Evolutionary conservation across 2,797 vertebrate species (phyloP).

Genomic region (Poecilia picta): DNA sequence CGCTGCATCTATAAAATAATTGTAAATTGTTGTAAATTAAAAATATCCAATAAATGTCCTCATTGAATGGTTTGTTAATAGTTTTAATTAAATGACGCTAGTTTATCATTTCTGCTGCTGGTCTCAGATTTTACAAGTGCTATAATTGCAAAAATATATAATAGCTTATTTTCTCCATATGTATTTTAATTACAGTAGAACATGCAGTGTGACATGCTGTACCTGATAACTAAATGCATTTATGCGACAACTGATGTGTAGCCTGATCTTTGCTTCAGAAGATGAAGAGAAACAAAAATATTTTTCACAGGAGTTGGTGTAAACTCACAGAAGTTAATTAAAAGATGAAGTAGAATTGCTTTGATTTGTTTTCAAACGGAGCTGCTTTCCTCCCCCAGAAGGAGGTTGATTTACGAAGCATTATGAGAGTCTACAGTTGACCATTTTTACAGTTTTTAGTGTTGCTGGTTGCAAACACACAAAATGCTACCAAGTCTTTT

Average conservation of each 20-base stretch:
- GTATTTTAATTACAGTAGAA: not conserved
- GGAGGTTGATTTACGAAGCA: not conserved
- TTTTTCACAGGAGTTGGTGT: not conserved
- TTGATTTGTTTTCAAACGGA: not conserved
- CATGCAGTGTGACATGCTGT: not conserved
- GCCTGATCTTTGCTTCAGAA: not conserved
- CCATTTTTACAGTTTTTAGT: not conserved
- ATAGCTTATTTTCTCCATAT: not conserved
- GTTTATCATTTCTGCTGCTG: not conserved
- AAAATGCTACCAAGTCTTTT: not conserved
- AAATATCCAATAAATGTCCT: not conserved
- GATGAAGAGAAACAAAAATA: not conserved
- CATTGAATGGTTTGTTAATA: not conserved
- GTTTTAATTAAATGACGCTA: not conserved
- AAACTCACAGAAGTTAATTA: not conserved
- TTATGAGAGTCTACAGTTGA: not conserved
- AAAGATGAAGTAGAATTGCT: not conserved
- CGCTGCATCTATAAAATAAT: not conserved
- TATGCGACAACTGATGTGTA: not conserved
- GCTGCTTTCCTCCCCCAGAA: not conserved
- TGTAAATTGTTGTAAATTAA: not conserved
- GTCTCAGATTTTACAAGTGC: not conserved
- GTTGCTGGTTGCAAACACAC: not conserved
- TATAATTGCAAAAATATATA: not conserved
- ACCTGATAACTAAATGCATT: not conserved